Evolutionary conservation across 2,888 invertebrate species (phyloP), one percentile per base, ranked within the genome.

Genomic region (Lepidocyrtoides sp.): DNA sequence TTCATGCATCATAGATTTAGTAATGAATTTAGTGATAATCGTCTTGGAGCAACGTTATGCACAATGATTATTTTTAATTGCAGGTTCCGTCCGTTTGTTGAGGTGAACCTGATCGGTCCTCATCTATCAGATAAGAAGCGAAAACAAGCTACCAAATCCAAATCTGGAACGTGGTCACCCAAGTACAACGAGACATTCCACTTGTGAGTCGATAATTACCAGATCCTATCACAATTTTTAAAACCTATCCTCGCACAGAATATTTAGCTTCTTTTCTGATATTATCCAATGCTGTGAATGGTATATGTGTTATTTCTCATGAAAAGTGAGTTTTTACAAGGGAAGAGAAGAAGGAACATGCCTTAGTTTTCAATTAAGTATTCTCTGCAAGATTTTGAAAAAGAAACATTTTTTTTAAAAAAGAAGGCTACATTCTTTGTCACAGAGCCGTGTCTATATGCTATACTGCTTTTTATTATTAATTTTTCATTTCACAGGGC

Each of bases 121-220:
- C 98, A 99, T 95, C 96, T 99, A 89, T 98, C 98, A 75, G 99
- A 99, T 95, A 99, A 99, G 96, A 99, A 99, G 95, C 96, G 99
- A 94, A 99, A 99, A 95, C 98, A 98, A 95, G 98, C 99, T 41
- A 99, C 99, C 26, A 99, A 99, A 96, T 99, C 99, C 8, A 99
- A 99, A 96, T 98, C 98, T 94, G 99, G 99, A 95, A 99, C 98
- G 95, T 99, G 99, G 99, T 99, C 99, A 92, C 99, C 99, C 0
- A 99, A 99, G 95, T 99, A 98, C 96, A 99, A 99, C 96, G 99
- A 99, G 96, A 99, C 98, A 32, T 99, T 99, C 96, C 98, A 99
- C 95, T 99, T 99, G 99, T 99, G 96, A 98, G 99, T 97, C 94
- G 87, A 95, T 89, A 87, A 89, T 89, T 89, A 89, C 83, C 17